A percentile compares a stretch with the other conserved stretches of the same genome.
These are phyloP conservation scores for Campylorhamphus procurvoides DNA, from an alignment of 2,113 vertebrate species.

Conservation along the genomic window DNA sequence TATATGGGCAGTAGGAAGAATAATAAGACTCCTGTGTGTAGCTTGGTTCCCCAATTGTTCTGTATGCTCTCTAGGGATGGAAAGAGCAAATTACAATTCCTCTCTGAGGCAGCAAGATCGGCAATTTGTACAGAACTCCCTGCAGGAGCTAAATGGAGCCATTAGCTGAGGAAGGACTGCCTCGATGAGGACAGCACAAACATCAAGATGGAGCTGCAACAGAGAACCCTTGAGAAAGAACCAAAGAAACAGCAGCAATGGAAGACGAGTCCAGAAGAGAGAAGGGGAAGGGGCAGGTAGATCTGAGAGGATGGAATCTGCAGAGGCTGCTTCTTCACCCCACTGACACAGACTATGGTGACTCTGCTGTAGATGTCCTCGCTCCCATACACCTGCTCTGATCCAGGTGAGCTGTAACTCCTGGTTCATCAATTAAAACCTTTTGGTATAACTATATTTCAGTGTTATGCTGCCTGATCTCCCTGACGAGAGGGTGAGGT, in stretches of 20 bases:
- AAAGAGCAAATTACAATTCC: conserved; percentile 28
- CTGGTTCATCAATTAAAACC: neutral
- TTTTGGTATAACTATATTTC: neutral
- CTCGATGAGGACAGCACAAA: neutral
- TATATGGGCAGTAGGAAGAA: neutral
- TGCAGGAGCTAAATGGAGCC: neutral
- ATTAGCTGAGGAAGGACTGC: conserved; percentile 21
- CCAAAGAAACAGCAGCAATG: neutral
- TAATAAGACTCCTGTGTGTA: neutral
- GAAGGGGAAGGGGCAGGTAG: neutral
- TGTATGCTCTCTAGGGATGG: neutral
- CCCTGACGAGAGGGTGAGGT: neutral
- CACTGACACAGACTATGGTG: neutral
- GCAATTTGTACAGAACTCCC: neutral
- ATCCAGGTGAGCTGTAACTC: neutral
- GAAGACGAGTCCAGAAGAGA: neutral
- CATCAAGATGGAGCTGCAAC: neutral
- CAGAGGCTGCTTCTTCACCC: neutral
- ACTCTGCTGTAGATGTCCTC: neutral
- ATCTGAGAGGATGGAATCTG: neutral
- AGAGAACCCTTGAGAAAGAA: neutral
- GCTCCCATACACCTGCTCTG: neutral
- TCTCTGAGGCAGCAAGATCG: neutral
- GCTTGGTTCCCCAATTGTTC: neutral
- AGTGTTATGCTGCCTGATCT: neutral